phyloP scores from a whole-genome alignment of 2,888 invertebrate species.

The Pseudococcus longispinus region DNA sequence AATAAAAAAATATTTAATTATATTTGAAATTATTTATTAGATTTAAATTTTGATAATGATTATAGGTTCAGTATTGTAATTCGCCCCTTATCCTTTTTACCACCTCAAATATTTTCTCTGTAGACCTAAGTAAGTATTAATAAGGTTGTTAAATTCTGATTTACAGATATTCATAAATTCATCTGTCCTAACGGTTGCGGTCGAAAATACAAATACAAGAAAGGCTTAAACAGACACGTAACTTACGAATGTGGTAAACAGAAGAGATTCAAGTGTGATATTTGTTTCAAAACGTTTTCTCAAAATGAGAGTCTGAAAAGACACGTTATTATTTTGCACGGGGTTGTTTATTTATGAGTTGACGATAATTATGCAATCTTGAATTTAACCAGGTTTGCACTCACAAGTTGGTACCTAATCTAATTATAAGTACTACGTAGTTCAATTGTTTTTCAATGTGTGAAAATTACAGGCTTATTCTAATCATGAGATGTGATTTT shows the following conservation, averaged over 20 bases:
- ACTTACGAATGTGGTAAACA: conserved; percentile 64
- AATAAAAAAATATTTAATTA: too few relatives aligned
- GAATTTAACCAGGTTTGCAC: too few relatives aligned
- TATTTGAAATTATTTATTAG: too few relatives aligned
- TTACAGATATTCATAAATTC: neutral
- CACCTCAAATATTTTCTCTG: too few relatives aligned
- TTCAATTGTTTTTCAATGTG: neutral
- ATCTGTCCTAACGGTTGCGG: conserved; percentile 59
- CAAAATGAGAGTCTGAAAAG: conserved; percentile 59
- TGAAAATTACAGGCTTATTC: too few relatives aligned
- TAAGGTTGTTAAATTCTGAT: neutral
- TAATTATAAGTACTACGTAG: neutral
- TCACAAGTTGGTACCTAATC: too few relatives aligned
- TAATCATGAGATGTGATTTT: neutral
- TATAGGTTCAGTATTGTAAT: too few relatives aligned
- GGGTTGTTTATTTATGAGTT: neutral
- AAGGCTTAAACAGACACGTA: conserved; percentile 61
- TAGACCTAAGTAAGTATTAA: neutral
- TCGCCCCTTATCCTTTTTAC: too few relatives aligned
- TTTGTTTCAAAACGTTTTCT: conserved; percentile 61
- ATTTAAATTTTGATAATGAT: too few relatives aligned
- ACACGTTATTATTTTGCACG: conserved; percentile 57
- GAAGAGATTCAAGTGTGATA: conserved; percentile 63
- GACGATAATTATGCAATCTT: too few relatives aligned
- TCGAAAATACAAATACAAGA: conserved; percentile 55